phyloP scores from a whole-genome alignment of 2,888 invertebrate genomes.

The Candidula unifasciata region DNA sequence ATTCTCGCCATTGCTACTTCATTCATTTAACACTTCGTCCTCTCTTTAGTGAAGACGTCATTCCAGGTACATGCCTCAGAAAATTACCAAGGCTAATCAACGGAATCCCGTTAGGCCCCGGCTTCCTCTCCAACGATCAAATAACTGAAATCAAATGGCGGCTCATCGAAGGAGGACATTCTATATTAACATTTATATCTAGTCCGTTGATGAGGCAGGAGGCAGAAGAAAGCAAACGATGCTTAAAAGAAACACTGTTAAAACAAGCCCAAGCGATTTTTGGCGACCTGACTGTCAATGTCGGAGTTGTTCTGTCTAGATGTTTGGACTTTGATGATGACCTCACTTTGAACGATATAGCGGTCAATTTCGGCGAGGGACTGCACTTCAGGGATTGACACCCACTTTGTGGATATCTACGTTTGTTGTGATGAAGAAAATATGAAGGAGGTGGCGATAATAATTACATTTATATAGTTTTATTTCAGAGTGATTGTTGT shows the following conservation, averaged over 20 bases:
- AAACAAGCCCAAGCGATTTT: constrained; percentile 70
- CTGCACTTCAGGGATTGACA: constrained; percentile 71
- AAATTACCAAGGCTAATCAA: constrained; percentile 72
- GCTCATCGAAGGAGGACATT: constrained; percentile 70
- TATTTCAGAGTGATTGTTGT: too few relatives aligned
- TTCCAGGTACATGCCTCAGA: constrained; percentile 69
- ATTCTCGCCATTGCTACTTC: constrained; percentile 68
- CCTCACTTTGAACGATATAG: constrained; percentile 73
- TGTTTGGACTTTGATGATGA: constrained; percentile 71
- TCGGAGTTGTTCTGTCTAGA: constrained; percentile 68
- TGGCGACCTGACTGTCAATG: constrained; percentile 73
- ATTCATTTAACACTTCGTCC: constrained; percentile 68
- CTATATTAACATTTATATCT: constrained; percentile 70
- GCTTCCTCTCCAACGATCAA: constrained; percentile 68
- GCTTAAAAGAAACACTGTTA: constrained; percentile 66
- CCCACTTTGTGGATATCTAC: background rate
- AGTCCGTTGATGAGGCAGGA: constrained; percentile 69
- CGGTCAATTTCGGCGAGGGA: constrained; percentile 67
- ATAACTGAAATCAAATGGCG: constrained; percentile 69
- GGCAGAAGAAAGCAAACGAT: constrained; percentile 67
- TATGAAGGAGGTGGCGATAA: too few relatives aligned
- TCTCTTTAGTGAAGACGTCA: constrained; percentile 67
- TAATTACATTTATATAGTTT: too few relatives aligned
- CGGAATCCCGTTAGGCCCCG: constrained; percentile 74
- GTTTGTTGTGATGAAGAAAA: too few relatives aligned